These are phyloP conservation scores for Rutilus rutilus DNA, from an alignment of 2,113 vertebrate species.

Conservation along the genomic window DNA sequence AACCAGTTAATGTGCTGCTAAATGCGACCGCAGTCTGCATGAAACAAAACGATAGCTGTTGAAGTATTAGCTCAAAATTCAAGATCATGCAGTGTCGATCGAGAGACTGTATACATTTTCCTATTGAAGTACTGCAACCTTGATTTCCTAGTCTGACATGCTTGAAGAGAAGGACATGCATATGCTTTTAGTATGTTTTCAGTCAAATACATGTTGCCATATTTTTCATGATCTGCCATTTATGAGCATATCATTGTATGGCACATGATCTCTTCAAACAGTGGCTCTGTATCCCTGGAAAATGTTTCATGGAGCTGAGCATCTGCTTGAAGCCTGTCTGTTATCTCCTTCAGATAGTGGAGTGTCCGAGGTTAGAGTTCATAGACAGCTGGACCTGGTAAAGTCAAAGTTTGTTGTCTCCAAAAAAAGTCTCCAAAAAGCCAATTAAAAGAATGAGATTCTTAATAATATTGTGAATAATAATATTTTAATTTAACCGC, in stretches of 20 bases:
- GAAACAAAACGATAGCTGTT: background rate
- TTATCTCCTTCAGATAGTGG: constrained; percentile 7
- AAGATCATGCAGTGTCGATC: background rate
- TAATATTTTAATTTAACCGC: background rate
- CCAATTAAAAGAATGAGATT: background rate
- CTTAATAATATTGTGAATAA: background rate
- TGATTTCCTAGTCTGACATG: background rate
- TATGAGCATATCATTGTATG: no score
- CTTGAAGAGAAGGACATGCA: background rate
- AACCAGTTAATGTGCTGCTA: constrained; percentile 62
- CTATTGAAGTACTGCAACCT: background rate
- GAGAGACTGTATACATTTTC: background rate
- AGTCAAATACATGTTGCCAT: no score
- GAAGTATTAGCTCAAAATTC: background rate
- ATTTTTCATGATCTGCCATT: no score
- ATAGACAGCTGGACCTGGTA: background rate
- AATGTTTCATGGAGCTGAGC: background rate
- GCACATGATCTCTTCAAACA: background rate
- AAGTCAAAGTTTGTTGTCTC: background rate
- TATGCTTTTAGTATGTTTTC: background rate
- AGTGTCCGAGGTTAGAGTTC: constrained; percentile 40
- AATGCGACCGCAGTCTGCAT: background rate
- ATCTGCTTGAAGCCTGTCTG: background rate
- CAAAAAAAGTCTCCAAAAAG: background rate
- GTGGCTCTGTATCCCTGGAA: background rate